phyloP scores from a whole-genome alignment of 2,888 invertebrate genomes.

The Leptopilina myrica region DNA sequence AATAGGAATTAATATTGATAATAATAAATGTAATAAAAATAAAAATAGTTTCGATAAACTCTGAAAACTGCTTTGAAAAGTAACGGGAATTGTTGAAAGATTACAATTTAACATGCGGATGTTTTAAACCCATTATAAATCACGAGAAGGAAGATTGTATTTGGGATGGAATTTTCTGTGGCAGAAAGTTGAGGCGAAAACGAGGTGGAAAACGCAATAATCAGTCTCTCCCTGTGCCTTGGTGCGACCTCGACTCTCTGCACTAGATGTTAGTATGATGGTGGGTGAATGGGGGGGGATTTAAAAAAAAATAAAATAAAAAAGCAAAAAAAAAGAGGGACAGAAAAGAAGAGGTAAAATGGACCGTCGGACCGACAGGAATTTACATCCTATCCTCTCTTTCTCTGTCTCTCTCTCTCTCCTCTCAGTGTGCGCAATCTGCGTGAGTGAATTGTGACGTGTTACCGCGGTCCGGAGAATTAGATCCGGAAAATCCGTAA shows the following conservation, averaged over 20 bases:
- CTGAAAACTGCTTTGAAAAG: not conserved
- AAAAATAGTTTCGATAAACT: not conserved
- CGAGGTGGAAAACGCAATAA: slow-evolving; percentile 39
- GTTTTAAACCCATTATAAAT: slow-evolving; percentile 34
- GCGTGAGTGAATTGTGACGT: slow-evolving; percentile 76
- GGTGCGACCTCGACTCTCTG: slow-evolving; percentile 37
- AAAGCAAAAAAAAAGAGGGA: slow-evolving; percentile 58
- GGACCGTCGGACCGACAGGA: slow-evolving; percentile 74
- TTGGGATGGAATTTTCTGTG: slow-evolving; percentile 27
- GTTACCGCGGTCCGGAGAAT: slow-evolving; percentile 75
- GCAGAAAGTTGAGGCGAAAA: slow-evolving; percentile 37
- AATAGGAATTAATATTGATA: no score
- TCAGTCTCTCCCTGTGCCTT: slow-evolving; percentile 16
- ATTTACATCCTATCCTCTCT: slow-evolving; percentile 71
- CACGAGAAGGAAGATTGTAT: slow-evolving; percentile 23
- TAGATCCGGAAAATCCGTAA: slow-evolving; percentile 76
- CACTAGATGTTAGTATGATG: slow-evolving; percentile 33
- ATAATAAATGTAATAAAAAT: not conserved
- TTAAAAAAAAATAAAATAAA: no score
- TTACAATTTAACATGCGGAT: not conserved
- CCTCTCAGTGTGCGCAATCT: slow-evolving; percentile 68
- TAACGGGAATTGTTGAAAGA: not conserved
- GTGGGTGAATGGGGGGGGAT: no score
- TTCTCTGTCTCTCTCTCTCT: no score
- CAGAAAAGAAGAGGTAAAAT: slow-evolving; percentile 67